Conservation (phyloP, 1,140 invertebrate genomes). For the Galleria mellonella region DNA sequence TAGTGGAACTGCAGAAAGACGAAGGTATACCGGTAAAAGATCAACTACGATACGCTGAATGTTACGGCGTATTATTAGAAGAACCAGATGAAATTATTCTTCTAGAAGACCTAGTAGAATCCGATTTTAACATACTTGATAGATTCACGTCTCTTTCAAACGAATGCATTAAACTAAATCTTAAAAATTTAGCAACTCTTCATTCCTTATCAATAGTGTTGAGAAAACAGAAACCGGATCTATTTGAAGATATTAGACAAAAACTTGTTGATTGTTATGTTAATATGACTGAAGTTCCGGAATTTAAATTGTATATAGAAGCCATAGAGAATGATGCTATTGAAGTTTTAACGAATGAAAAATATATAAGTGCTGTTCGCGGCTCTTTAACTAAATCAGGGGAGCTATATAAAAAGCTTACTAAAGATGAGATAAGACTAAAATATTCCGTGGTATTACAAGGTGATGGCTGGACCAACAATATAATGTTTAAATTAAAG, state of each 20-base stretch:
- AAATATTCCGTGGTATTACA: conserved; percentile 12
- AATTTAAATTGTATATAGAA: not conserved
- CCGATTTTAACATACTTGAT: conserved; percentile 63
- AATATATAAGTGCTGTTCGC: conserved; percentile 4
- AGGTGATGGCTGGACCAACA: conserved; percentile 23
- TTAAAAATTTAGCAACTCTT: conserved; percentile 72
- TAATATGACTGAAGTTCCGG: not conserved
- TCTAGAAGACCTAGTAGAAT: conserved; percentile 71
- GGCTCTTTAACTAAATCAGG: conserved; percentile 1
- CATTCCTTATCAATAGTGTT: conserved; percentile 74
- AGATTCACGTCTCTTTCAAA: conserved; percentile 54
- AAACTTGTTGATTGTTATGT: conserved; percentile 1
- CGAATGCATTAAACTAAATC: conserved; percentile 56
- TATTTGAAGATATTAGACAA: conserved; percentile 20
- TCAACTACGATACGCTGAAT: conserved; percentile 46
- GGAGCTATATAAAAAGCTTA: not conserved
- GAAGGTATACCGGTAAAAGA: conserved; percentile 20
- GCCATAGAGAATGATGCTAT: not conserved
- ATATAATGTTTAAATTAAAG: conserved; percentile 17
- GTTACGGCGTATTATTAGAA: conserved; percentile 40
- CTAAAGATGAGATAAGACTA: not conserved
- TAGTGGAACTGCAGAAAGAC: conserved; percentile 38
- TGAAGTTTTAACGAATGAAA: conserved; percentile 4
- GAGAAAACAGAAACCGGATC: conserved; percentile 46
- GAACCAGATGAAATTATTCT: conserved; percentile 66